Conservation (phyloP, 2,888 invertebrate genomes). For the Gryllus longicercus region DNA sequence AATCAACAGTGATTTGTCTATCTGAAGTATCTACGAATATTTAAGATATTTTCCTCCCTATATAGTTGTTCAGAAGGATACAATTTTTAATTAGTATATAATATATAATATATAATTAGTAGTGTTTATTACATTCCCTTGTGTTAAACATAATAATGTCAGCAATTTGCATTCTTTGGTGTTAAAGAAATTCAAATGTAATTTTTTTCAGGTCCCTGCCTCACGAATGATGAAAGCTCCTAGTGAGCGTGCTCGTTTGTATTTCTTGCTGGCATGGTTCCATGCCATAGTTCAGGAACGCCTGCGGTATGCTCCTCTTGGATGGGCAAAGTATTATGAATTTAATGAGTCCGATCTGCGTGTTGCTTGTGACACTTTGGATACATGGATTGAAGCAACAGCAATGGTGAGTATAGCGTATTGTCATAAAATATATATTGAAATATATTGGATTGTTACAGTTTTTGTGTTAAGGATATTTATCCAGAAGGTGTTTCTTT, state of each 20-base stretch:
- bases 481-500: no score
- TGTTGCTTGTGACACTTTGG: slow-evolving; percentile 97
- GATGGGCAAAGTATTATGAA: slow-evolving; percentile 99
- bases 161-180: no score
- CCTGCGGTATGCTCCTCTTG: slow-evolving; percentile 91
- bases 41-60: no score
- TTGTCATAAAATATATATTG: not conserved
- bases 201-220: slow-evolving; percentile 50
- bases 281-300: slow-evolving; percentile 98
- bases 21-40: no score
- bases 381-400: slow-evolving; percentile 97
- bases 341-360: slow-evolving; percentile 97
- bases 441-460: not conserved
- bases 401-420: slow-evolving; percentile 68
- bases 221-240: slow-evolving; percentile 92
- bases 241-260: slow-evolving; percentile 90
- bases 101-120: no score
- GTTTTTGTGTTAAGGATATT: no score
- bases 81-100: no score
- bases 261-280: slow-evolving; percentile 99
- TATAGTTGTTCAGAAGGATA: no score
- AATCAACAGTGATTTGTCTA: no score
- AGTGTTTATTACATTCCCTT: no score
- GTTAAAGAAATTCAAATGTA: no score
- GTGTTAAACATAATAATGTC: no score